A percentile compares a stretch with the other conserved stretches of the same genome.
These are phyloP conservation scores for Acanthococcus lagerstroemiae DNA, from an alignment of 2,888 invertebrate species.

Conservation along the genomic window DNA sequence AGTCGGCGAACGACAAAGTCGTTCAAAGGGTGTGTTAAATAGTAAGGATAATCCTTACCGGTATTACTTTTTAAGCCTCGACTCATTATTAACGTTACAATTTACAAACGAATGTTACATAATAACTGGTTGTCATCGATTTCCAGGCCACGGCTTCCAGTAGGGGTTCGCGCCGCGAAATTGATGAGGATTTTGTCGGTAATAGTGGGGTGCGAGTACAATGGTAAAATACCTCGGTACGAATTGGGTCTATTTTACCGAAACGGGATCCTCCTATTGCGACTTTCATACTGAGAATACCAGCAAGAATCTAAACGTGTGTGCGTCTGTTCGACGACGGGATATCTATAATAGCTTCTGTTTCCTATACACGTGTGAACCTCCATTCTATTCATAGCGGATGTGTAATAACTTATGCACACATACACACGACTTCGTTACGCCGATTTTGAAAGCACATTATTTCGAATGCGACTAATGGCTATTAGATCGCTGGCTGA, in stretches of 20 bases:
- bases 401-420: neutral
- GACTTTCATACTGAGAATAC: neutral
- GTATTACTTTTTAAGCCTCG: slow-evolving; percentile 2
- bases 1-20: no score
- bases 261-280: neutral
- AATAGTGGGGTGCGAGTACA: neutral
- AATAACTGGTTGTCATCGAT: slow-evolving; percentile 30
- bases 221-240: neutral
- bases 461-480: neutral
- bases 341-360: neutral
- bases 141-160: neutral
- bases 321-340: neutral
- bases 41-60: neutral
- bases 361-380: neutral
- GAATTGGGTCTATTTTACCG: neutral
- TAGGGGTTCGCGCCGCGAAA: neutral
- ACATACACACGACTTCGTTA: neutral
- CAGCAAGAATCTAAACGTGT: neutral
- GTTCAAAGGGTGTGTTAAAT: neutral
- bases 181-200: neutral
- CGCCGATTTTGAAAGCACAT: neutral
- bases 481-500: neutral
- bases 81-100: slow-evolving; percentile 22
- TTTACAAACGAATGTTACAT: slow-evolving; percentile 19
- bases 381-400: neutral